Evolutionary conservation across 2,113 vertebrate genomes (phyloP), one percentile per base, ranked within the genome.

Genomic region (Oreochromis niloticus): DNA sequence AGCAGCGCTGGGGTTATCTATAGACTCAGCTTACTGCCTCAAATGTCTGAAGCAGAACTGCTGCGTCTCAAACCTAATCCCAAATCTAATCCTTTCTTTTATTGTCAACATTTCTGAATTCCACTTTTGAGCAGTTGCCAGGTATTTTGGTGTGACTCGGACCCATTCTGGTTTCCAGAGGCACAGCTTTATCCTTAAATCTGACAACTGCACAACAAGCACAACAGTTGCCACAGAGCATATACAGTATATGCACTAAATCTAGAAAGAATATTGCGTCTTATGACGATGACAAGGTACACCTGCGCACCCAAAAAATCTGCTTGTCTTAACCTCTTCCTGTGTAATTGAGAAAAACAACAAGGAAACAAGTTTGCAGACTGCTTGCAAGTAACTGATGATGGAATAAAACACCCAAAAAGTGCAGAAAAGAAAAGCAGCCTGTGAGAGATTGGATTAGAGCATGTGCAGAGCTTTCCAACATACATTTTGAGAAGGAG

Each of bases 1-100:
- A 93, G 94, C 92, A 95, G 93, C 91, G 92, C 89, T 56, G 73
- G 79, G 68, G 93, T 95, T 96, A 96, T 96, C 94, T 95, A 94
- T 95, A 96, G 95, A 92, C 83, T 2, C 32, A 59, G 57, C 83
- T 87, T 36, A 11, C 56, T 89, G 86, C 82, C 83, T 80, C 81
- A 79, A 87, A 85, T 87, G 89, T 91, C 89, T 91, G 80, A 24
- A 22, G 85, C 75, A 30, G 82, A n/a, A 55, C 56, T 85, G 83
- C 79, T 66, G 41, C 12, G 39, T 86, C 88, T 85, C 79, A 54
- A 80, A 73, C 32, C 85, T 17, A 52, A 68, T 50, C 43, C n/a
- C 9, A 11, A n/a, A 4, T 5, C 43, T 6, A 4, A 17, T 71
- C 80, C 54, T 12, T 17, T 55, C 43, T 56, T 17, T n/a, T 22